A percentile compares a stretch with the other conserved stretches of the same genome.
Evolutionary conservation across 2,113 vertebrate species (phyloP).

Genomic region (Coturnix japonica): DNA sequence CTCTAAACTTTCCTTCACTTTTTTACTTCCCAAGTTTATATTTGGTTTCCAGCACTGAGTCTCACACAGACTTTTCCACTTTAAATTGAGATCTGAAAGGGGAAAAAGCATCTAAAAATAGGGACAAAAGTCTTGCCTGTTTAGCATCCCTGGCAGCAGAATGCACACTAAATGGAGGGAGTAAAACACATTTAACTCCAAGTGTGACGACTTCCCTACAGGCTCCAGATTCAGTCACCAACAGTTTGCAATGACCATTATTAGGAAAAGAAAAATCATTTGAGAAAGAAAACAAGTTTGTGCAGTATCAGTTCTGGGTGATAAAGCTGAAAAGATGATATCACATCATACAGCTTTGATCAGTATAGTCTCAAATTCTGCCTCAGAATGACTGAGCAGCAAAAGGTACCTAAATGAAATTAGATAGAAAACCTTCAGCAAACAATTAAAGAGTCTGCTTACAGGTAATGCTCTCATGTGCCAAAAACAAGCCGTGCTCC

Average conservation of each 20-base stretch:
- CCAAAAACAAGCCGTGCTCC: not conserved
- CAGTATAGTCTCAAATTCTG: not conserved
- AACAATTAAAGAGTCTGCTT: not conserved
- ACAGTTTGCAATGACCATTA: not conserved
- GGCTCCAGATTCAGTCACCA: not conserved
- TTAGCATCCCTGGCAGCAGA: rapidly evolving
- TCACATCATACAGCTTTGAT: not conserved
- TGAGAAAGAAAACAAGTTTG: not conserved
- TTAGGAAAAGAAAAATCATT: not conserved
- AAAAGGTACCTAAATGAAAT: not conserved
- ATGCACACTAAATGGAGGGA: rapidly evolving
- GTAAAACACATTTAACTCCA: not conserved
- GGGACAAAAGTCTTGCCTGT: not conserved
- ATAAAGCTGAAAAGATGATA: not conserved
- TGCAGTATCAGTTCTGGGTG: rapidly evolving
- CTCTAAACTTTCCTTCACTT: not conserved
- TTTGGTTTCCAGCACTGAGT: not conserved
- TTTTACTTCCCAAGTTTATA: not conserved
- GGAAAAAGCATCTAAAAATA: not conserved
- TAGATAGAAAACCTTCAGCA: not conserved
- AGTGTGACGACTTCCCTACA: not conserved
- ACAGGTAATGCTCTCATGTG: not conserved
- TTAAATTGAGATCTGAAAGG: not conserved
- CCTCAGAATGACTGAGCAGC: not conserved
- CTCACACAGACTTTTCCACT: not conserved